Percentiles rank a stretch among this genome's conserved stretches.
Evolutionary conservation across 2,113 vertebrate species (phyloP).

Genomic region (Paramisgurnus dabryanus): DNA sequence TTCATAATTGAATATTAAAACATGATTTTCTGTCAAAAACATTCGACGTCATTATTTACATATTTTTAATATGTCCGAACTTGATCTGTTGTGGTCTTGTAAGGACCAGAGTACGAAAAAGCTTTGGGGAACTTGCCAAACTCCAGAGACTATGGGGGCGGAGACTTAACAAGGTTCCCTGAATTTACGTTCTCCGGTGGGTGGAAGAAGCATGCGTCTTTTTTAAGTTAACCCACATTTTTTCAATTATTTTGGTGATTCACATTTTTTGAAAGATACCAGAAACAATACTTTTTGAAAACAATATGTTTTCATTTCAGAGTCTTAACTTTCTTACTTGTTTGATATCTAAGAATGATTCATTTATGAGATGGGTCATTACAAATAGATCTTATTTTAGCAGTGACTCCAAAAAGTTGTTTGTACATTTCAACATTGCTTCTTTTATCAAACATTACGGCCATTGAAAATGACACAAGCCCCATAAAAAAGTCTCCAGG

Average conservation of each 20-base stretch:
- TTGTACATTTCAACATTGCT: background rate
- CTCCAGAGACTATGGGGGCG: conserved; percentile 79
- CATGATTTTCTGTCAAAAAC: background rate
- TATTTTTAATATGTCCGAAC: background rate
- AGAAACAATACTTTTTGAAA: background rate
- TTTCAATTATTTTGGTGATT: background rate
- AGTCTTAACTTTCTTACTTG: too few species aligned
- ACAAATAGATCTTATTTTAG: background rate
- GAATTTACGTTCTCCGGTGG: conserved; percentile 81
- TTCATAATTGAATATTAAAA: background rate
- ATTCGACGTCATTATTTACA: background rate
- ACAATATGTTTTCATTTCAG: background rate
- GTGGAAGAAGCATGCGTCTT: conserved; percentile 9
- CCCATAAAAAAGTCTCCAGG: conserved; percentile 37
- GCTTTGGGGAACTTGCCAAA: conserved; percentile 73
- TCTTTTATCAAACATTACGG: background rate
- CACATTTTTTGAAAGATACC: background rate
- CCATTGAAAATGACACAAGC: background rate
- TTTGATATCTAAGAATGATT: too few species aligned
- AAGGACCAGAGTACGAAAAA: conserved; percentile 80
- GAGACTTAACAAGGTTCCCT: conserved; percentile 80
- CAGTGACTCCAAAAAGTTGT: background rate
- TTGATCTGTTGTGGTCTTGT: conserved; percentile 68
- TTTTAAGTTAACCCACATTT: background rate
- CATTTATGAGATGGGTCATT: too few species aligned